phyloP scores from a whole-genome alignment of 2,888 invertebrate genomes.

The Pollenia griseotomentosa region DNA sequence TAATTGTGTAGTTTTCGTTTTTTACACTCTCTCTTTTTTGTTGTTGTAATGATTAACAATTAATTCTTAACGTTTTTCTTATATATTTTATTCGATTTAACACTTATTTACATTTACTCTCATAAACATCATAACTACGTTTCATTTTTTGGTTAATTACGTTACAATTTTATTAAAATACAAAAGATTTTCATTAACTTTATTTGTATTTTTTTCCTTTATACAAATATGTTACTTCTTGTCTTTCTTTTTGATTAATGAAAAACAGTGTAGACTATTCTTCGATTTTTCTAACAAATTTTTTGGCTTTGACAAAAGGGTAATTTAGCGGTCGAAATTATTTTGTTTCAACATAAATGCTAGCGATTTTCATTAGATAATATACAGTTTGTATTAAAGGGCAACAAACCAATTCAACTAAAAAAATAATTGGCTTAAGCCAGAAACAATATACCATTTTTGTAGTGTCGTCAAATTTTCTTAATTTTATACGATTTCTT shows the following conservation, averaged over 20 bases:
- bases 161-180: conserved; percentile 59
- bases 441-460: no score
- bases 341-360: no score
- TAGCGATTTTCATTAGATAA: no score
- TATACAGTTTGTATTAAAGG: no score
- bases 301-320: no score
- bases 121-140: conserved; percentile 38
- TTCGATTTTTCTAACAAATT: neutral
- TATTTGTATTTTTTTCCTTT: conserved; percentile 26
- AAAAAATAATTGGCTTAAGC: no score
- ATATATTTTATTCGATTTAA: conserved; percentile 1
- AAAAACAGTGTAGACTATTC: conserved; percentile 19
- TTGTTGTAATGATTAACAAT: conserved; percentile 26
- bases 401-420: no score
- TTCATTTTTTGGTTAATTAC: conserved; percentile 42
- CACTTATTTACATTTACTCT: neutral
- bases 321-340: no score
- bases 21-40: conserved; percentile 3
- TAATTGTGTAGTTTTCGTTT: conserved; percentile 18
- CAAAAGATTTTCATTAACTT: conserved; percentile 38
- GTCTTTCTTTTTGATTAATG: conserved; percentile 37
- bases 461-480: no score
- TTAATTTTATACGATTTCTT: no score
- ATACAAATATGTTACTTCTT: conserved; percentile 55
- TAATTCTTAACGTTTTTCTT: neutral